phyloP scores from a whole-genome alignment of 2,113 vertebrate genomes.

The Rhagologus leucostigma region DNA sequence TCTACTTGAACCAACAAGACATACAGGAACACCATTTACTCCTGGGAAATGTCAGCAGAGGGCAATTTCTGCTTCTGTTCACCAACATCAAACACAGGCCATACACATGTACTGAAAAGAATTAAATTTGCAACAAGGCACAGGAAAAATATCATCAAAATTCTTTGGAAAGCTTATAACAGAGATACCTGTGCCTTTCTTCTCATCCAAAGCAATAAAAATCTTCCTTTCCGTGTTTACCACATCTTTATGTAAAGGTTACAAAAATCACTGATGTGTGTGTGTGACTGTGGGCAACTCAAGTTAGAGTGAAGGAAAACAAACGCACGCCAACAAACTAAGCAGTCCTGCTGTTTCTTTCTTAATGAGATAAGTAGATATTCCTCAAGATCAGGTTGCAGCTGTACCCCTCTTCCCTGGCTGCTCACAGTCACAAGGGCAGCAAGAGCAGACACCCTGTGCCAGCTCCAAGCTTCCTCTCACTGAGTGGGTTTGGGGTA shows the following conservation, averaged over 20 bases:
- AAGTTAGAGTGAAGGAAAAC: too few species aligned
- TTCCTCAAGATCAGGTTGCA: not conserved
- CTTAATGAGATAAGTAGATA: not conserved
- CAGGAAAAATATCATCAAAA: not conserved
- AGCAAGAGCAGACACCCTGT: accelerated
- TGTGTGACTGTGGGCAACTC: not conserved
- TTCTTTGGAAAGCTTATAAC: not conserved
- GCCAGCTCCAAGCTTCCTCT: not conserved
- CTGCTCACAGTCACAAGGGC: not conserved
- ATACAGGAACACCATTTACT: not conserved
- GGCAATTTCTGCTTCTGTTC: not conserved
- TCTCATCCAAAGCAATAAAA: not conserved
- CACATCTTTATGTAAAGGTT: not conserved
- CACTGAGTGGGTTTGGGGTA: accelerated
- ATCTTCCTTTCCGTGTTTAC: not conserved
- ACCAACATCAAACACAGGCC: not conserved
- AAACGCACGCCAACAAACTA: not conserved
- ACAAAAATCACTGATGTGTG: not conserved
- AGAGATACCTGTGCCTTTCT: not conserved
- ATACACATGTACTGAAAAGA: not conserved
- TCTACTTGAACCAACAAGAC: not conserved
- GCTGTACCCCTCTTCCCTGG: not conserved
- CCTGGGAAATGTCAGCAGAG: not conserved
- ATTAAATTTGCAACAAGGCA: not conserved
- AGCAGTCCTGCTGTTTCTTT: not conserved